These are phyloP conservation scores for Solen grandis DNA, from an alignment of 1,140 invertebrate species.

Conservation along the genomic window DNA sequence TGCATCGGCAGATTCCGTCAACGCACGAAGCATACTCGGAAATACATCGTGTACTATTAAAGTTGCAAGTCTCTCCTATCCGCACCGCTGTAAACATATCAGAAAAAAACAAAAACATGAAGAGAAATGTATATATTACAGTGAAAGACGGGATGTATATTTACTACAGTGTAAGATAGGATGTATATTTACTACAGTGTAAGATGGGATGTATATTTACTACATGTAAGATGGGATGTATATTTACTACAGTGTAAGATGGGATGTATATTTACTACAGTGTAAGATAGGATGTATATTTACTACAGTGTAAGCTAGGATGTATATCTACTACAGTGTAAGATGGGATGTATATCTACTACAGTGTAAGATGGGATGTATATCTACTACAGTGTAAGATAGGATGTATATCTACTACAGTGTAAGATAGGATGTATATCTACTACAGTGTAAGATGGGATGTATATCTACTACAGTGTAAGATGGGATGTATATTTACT, in stretches of 20 bases:
- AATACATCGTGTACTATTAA: constrained; percentile 32
- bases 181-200: neutral
- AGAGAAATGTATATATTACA: neutral
- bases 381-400: too few species aligned
- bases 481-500: too few species aligned
- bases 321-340: too few species aligned
- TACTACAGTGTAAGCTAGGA: too few species aligned
- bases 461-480: too few species aligned
- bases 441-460: too few species aligned
- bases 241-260: neutral
- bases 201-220: neutral
- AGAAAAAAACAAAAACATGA: too few species aligned
- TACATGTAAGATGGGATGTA: neutral
- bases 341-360: too few species aligned
- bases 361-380: too few species aligned
- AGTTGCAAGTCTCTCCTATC: constrained; percentile 40
- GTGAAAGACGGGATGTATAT: neutral
- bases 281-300: too few species aligned
- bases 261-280: neutral
- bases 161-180: neutral
- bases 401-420: too few species aligned
- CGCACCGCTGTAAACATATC: constrained; percentile 32
- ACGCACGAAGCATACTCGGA: constrained; percentile 37
- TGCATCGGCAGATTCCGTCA: constrained; percentile 17
- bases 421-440: too few species aligned